Evolutionary conservation across 2,113 vertebrate species (phyloP), one percentile per base, ranked within the genome.

Genomic region (Monopterus albus): DNA sequence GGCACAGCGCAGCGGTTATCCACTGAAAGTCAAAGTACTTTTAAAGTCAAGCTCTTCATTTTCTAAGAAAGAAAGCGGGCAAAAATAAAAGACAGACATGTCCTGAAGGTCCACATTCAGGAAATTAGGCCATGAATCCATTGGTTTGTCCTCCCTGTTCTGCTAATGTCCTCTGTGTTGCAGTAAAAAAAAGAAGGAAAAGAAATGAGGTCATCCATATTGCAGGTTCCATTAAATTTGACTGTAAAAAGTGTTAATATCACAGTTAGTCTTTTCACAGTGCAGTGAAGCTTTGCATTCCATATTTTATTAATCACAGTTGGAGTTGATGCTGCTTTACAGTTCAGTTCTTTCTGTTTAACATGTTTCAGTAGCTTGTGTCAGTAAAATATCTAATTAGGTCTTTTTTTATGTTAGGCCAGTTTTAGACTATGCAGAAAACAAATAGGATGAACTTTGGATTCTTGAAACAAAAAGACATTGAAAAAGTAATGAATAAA

Each of bases 41-140:
- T 46, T 66, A 5, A 12, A 49, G 40, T 55, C 53, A 40, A 60
- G 0, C 50, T 58, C 72, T 65, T 87, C 56, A 64, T 31, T 75
- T 78, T 65, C 33, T 18, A 33, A 17, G 5, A 25, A 4, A 5
- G 18, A 29, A 0, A 52, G 33, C 12, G 29, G 11, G 13, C n/a
- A 13, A 45, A 53, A 12, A 38, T 20, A n/a, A 17, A 36, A 4
- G 35, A 33, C 25, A 52, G 11, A 17, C 18, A 11, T 46, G 17
- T 36, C 6, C 20, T 18, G 3, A 62, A 47, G 7, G 13, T 38
- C 20, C 13, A 56, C 33, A 3, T 50, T 63, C 14, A 49, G 5
- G 10, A 31, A 33, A 3, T 35, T 23, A 25, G 39, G 38, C 1
- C 15, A n/a, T n/a, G n/a, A n/a, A n/a, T n/a, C n/a, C n/a, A n/a